Conservation (phyloP, 1,140 invertebrate species). For the Ditylenchus dipsaci region DNA sequence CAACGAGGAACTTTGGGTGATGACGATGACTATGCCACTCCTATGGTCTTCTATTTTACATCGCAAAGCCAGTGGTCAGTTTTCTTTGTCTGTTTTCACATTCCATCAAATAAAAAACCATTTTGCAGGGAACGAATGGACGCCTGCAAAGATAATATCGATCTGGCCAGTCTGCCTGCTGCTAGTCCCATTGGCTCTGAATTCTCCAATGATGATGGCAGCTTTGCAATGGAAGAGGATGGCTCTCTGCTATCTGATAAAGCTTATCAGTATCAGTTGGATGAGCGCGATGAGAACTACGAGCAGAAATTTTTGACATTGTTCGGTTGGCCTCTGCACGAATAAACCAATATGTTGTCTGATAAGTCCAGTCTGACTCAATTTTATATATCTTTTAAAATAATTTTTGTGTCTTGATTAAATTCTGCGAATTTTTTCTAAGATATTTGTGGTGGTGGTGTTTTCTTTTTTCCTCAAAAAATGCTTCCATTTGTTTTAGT, state of each 20-base stretch:
- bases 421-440: no score
- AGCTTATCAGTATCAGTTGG: background rate
- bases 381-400: no score
- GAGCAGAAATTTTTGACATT: background rate
- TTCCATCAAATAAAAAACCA: background rate
- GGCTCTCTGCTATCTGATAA: background rate
- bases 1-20: constrained; percentile 33
- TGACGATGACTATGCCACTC: constrained; percentile 2
- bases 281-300: background rate
- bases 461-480: no score
- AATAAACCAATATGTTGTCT: no score
- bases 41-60: constrained; percentile 31
- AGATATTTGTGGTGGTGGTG: no score
- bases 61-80: constrained; percentile 32
- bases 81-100: background rate
- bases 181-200: background rate
- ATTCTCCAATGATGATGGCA: background rate
- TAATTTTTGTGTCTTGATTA: no score
- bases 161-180: background rate
- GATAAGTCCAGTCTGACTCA: no score
- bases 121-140: background rate
- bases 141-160: background rate
- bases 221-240: no score
- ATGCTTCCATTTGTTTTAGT: no score
- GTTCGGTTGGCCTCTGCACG: background rate